Conservation (phyloP, 1,140 invertebrate species). For the Vanessa tameamea region DNA sequence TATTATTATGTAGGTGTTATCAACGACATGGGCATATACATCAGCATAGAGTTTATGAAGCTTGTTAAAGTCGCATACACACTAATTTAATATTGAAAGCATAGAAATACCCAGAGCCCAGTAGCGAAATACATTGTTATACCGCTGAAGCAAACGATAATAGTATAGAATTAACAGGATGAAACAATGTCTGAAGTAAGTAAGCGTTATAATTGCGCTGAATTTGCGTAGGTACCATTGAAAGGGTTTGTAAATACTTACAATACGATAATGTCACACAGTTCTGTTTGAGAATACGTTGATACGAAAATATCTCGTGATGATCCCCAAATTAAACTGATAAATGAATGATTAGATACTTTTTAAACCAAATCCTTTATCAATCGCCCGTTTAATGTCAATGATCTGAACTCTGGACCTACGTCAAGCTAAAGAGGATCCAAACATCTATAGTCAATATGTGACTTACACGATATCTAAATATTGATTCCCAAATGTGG, state of each 20-base stretch:
- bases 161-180: conserved; percentile 75
- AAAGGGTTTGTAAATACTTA: conserved; percentile 72
- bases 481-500: conserved; percentile 40
- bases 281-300: conserved; percentile 55
- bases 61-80: conserved; percentile 78
- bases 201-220: conserved; percentile 72
- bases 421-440: conserved; percentile 59
- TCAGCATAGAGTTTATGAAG: conserved; percentile 79
- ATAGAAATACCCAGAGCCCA: conserved; percentile 79
- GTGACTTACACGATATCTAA: conserved; percentile 39
- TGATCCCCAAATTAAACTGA: conserved; percentile 61
- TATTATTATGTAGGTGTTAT: conserved; percentile 64
- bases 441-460: conserved; percentile 51
- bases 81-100: conserved; percentile 80
- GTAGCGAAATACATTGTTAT: conserved; percentile 78
- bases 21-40: conserved; percentile 74
- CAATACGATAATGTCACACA: conserved; percentile 70
- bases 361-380: conserved; percentile 38
- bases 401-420: conserved; percentile 65
- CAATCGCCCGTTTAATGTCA: conserved; percentile 57
- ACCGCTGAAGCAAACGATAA: conserved; percentile 79
- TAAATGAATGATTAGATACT: conserved; percentile 58
- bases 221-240: conserved; percentile 63
- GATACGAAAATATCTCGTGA: conserved; percentile 55
- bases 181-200: conserved; percentile 75